Base-by-base conservation (phyloP, 2,797 vertebrate species). In the Psittacula echo region DNA sequence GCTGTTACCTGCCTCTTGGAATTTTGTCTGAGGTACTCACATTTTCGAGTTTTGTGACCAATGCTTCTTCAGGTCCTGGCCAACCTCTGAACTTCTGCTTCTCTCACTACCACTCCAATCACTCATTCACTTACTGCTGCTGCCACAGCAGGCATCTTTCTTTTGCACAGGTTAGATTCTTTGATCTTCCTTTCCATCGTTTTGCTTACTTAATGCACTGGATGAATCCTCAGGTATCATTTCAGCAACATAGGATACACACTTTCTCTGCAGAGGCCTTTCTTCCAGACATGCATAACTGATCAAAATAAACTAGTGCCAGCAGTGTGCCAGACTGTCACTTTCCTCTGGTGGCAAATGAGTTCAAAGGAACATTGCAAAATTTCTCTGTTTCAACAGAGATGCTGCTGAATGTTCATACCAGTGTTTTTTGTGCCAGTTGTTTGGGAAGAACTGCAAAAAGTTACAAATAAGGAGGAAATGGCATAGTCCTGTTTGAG, bases 231-330 rank as follows among this genome's bases (percentile, higher is more conserved):
- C 13, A 67, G 17, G 6, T 74, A 13, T 87, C 23, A 32, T 89
- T 87, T 74, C 72, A 71, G 47, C 26, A 65, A 13, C 12, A 8
- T 4, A 67, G 41, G 64, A 34, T 50, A 47, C 6, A 6, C 8
- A 50, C 0, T 0, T 60, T 85, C 44, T 75, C 60, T 70, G 34
- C 12, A 50, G 29, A 86, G 23, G 7, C 27, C 30, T 85, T 89
- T 79, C 17, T 82, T 65, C n/a, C 41, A 79, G n/a, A 54, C 26
- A 12, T 60, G 10, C 0, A 0, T 48, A 68, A 20, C 37, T 1
- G 2, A 22, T 77, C 0, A 0, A 48, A 85, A 50, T 30, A n/a
- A 15, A 56, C 11, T 48, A 32, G n/a, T 61, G 81, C 17, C 44
- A 74, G 5, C 2, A 0, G 14, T 56, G n/a, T 91, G n/a, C 34